Evolutionary conservation across 2,888 invertebrate species (phyloP).

Genomic region (Osmoderma eremita): DNA sequence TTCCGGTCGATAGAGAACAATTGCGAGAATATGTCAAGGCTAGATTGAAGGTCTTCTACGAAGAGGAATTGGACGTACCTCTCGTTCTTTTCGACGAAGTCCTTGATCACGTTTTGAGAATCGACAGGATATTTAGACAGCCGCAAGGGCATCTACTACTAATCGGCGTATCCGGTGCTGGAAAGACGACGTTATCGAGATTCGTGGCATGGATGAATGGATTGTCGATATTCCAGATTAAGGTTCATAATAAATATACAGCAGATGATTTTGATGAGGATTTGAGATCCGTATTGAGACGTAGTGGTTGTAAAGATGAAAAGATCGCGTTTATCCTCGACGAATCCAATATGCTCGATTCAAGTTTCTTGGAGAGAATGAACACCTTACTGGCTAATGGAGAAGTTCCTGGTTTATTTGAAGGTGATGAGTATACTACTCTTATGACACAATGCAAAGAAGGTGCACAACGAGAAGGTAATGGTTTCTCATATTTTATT

Average conservation of each 20-base stretch:
- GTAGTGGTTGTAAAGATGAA: slow-evolving; percentile 94
- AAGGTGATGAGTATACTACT: slow-evolving; percentile 98
- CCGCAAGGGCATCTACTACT: slow-evolving; percentile 97
- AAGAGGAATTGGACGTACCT: slow-evolving; percentile 98
- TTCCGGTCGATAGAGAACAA: slow-evolving; percentile 95
- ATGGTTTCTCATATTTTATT: no score
- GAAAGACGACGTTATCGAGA: slow-evolving; percentile 97
- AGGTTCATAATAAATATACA: slow-evolving; percentile 99
- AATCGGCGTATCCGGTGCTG: slow-evolving; percentile 98
- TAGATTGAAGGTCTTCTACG: slow-evolving; percentile 97
- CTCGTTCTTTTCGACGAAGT: slow-evolving; percentile 99
- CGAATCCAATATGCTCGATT: slow-evolving; percentile 98
- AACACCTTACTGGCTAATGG: slow-evolving; percentile 98
- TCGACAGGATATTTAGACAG: slow-evolving; percentile 99
- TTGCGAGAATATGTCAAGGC: slow-evolving; percentile 97
- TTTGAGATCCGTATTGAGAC: slow-evolving; percentile 84
- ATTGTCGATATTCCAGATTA: slow-evolving; percentile 98
- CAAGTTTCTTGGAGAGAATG: slow-evolving; percentile 98
- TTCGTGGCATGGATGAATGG: slow-evolving; percentile 99
- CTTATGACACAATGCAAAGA: slow-evolving; percentile 99
- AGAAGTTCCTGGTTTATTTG: slow-evolving; percentile 94
- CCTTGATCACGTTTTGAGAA: slow-evolving; percentile 97
- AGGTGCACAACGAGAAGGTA: slow-evolving; percentile 93
- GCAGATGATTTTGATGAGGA: slow-evolving; percentile 99
- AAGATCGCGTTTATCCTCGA: slow-evolving; percentile 99